Conservation (phyloP, 2,797 vertebrate genomes). For the Lagodon rhomboides region DNA sequence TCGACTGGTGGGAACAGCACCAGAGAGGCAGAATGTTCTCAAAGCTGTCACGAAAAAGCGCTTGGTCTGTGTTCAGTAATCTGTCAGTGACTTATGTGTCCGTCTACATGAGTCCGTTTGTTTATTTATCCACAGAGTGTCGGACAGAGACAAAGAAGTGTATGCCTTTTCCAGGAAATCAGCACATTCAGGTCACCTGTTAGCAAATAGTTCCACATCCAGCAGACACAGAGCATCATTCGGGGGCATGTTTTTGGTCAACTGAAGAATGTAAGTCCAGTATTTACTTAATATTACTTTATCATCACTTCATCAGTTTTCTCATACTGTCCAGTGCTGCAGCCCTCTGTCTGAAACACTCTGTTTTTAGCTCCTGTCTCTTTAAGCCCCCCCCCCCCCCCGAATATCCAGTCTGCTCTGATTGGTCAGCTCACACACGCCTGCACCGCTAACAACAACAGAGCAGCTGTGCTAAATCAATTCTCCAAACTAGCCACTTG, state of each 20-base stretch:
- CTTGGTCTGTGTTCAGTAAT: conserved; percentile 42
- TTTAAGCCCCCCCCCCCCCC: too few species aligned
- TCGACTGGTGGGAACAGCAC: conserved; percentile 24
- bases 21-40: conserved; percentile 39
- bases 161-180: not conserved
- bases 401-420: too few species aligned
- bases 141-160: not conserved
- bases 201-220: not conserved
- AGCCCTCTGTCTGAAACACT: too few species aligned
- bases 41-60: conserved; percentile 31
- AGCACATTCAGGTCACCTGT: not conserved
- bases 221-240: too few species aligned
- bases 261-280: not conserved
- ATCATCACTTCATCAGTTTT: too few species aligned
- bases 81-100: conserved; percentile 42
- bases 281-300: not conserved
- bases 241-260: not conserved
- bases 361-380: too few species aligned
- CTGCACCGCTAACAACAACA: too few species aligned
- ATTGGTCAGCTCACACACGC: too few species aligned
- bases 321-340: too few species aligned
- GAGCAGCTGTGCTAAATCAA: too few species aligned
- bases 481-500: too few species aligned
- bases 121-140: conserved; percentile 39
- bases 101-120: conserved; percentile 30